Conservation (phyloP, 2,888 invertebrate species). For the Parapristionchus giblindavisi region DNA sequence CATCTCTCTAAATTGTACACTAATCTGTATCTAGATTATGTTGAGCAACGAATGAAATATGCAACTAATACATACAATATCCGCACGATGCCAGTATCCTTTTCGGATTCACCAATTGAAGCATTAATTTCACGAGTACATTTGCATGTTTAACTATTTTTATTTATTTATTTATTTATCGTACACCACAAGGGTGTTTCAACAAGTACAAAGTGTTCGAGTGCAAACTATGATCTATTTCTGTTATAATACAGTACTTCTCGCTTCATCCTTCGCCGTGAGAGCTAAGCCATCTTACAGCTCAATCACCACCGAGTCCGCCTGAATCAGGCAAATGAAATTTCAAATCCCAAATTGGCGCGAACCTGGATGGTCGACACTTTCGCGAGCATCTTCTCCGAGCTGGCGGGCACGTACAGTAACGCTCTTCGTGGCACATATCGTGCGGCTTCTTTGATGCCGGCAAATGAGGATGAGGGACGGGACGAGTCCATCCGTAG, state of each 20-base stretch:
- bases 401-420: constrained; percentile 79
- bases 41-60: too few species aligned
- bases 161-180: too few species aligned
- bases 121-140: constrained; percentile 46
- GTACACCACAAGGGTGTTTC: too few species aligned
- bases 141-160: not conserved
- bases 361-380: constrained; percentile 72
- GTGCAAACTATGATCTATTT: not conserved
- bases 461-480: not conserved
- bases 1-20: too few species aligned
- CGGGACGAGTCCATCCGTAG: not conserved
- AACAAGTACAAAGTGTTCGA: too few species aligned
- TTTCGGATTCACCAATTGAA: not conserved
- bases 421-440: constrained; percentile 73
- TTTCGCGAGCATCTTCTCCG: constrained; percentile 76
- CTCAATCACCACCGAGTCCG: constrained; percentile 78
- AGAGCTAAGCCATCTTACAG: constrained; percentile 80
- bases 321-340: too few species aligned
- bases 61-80: not conserved
- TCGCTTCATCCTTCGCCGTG: constrained; percentile 74
- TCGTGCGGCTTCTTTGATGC: constrained; percentile 41
- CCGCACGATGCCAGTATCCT: not conserved
- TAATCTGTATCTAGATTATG: too few species aligned
- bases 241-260: constrained; percentile 56
- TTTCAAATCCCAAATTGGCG: too few species aligned